phyloP scores from a whole-genome alignment of 2,888 invertebrate species.

The Polia nebulosa region DNA sequence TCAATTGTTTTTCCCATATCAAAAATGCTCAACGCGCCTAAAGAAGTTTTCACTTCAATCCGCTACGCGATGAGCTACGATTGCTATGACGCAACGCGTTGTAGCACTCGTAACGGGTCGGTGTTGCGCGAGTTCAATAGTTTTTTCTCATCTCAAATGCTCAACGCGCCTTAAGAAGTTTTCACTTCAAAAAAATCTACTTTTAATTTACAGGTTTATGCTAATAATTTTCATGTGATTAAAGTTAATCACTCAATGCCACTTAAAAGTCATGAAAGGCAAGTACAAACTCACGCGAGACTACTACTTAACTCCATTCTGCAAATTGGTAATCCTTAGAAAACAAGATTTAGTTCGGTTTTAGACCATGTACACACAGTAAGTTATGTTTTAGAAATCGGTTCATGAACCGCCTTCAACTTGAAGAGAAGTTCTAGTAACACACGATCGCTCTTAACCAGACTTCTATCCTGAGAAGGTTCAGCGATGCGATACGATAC shows the following conservation, averaged over 20 bases:
- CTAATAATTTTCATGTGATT: neutral
- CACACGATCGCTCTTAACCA: slow-evolving; percentile 16
- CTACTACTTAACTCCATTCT: neutral
- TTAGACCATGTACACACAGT: neutral
- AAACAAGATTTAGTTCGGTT: neutral
- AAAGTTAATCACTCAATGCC: neutral
- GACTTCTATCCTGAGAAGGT: too few species aligned
- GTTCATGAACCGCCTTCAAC: slow-evolving; percentile 22
- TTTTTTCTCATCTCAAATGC: too few species aligned
- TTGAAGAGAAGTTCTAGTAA: slow-evolving; percentile 40
- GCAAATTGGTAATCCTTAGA: neutral
- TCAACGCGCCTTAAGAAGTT: too few species aligned
- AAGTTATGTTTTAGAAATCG: slow-evolving; percentile 7
- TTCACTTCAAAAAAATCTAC: too few species aligned
- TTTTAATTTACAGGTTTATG: too few species aligned
- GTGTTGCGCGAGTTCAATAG: too few species aligned
- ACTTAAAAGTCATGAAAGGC: neutral
- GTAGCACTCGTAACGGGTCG: too few species aligned
- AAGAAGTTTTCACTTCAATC: too few species aligned
- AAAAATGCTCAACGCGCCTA: too few species aligned
- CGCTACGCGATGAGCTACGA: too few species aligned
- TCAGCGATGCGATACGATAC: neutral
- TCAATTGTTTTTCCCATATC: too few species aligned
- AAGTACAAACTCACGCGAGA: neutral
- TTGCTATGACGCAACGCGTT: too few species aligned